Evolutionary conservation across 2,888 invertebrate species (phyloP), one percentile per base, ranked within the genome.

Genomic region (Caenorhabditis wallacei): DNA sequence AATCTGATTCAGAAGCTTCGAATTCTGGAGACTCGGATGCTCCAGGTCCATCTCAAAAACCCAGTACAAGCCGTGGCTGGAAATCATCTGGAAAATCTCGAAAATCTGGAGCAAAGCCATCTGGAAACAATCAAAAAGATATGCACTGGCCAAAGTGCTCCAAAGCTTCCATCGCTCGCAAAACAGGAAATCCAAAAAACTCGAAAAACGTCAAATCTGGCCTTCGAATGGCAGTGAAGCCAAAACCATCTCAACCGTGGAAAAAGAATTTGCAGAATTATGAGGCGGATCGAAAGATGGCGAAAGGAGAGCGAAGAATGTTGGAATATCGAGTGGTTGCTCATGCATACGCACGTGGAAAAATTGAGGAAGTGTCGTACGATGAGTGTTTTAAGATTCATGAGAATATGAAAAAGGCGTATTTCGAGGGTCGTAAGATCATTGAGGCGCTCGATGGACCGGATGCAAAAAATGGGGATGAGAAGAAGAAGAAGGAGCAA

Each of bases 261-360:
- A 82, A 79, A 20, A 82, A 82, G 56, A 82, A 82, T 56, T 20
- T 79, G 40, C 43, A 54, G 0, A 16, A 18, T 8, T 82, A 82
- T 56, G 74, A 82, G 8, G 48, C 57, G 22, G 82, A 82, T 61
- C 35, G 82, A 24, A 78, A 79, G 53, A 10, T 79, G 40, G 82
- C 82, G 40, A 82, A 82, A 71, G 82, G 82, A 46, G 82, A 82
- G 35, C 10, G 78, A 20, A 40, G 82, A 46, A 82, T 82, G 82
- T 22, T 53, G 20, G 82, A 82, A 35, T 82, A 78, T 54, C 71
- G 76, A 13, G 20, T 37, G 1, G 70, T 82, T 22, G 78, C 82
- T 24, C 51, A 51, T n/a, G 53, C 72, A 0, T 79, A 64, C 22
- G 68, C 82, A 13, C 35, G 30, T 0, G 82, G 82, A 24, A 78